Evolutionary conservation across 2,888 invertebrate genomes (phyloP).

Genomic region (Drosophila paracracens): DNA sequence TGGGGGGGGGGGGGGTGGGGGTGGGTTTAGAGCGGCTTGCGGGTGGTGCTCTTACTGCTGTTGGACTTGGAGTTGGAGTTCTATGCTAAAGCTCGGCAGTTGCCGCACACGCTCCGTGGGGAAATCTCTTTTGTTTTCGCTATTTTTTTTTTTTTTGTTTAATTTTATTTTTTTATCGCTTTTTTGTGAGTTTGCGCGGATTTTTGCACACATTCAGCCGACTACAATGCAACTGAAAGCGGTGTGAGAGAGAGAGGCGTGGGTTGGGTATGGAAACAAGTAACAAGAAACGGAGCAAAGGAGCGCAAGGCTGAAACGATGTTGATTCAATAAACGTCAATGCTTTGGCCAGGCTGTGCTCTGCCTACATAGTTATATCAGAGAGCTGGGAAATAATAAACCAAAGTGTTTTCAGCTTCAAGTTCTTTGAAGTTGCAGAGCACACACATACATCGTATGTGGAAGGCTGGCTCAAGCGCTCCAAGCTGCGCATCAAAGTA

Average conservation of each 20-base stretch:
- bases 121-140: slow-evolving; percentile 71
- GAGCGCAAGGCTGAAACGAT: slow-evolving; percentile 55
- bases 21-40: not conserved
- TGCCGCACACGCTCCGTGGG: slow-evolving; percentile 70
- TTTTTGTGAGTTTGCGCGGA: slow-evolving; percentile 38
- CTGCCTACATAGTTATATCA: slow-evolving; percentile 15
- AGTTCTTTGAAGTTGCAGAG: slow-evolving; percentile 41
- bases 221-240: slow-evolving; percentile 53
- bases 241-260: not conserved
- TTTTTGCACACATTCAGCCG: slow-evolving; percentile 40
- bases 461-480: slow-evolving; percentile 1
- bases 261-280: not conserved
- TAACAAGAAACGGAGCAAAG: slow-evolving; percentile 39
- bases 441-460: not conserved
- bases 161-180: slow-evolving; percentile 7
- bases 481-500: slow-evolving; percentile 35
- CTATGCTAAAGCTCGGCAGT: slow-evolving; percentile 54
- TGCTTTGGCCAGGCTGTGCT: slow-evolving; percentile 44
- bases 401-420: slow-evolving; percentile 64
- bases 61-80: slow-evolving; percentile 8
- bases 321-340: slow-evolving; percentile 79
- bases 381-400: slow-evolving; percentile 66
- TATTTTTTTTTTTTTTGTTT: slow-evolving; percentile 9
- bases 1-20: not conserved
- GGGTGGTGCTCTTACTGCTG: not conserved